Conservation (phyloP, 2,113 vertebrate species). For the Laticauda colubrina region DNA sequence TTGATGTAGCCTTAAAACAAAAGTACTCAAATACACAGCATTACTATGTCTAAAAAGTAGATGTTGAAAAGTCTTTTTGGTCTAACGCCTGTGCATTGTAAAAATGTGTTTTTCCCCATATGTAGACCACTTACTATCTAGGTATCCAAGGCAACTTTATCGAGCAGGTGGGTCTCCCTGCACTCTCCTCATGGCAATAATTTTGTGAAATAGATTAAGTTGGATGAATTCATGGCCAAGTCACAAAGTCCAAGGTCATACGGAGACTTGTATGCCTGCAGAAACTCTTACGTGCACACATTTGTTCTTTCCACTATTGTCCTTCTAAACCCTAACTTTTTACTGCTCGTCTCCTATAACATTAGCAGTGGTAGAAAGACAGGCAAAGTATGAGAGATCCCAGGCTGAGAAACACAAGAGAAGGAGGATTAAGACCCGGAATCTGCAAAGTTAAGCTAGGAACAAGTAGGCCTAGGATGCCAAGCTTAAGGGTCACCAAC, state of each 20-base stretch:
- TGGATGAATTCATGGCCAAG: neutral
- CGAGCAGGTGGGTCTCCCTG: neutral
- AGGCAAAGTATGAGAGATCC: neutral
- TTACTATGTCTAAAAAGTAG: neutral
- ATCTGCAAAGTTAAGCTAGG: neutral
- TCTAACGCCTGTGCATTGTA: neutral
- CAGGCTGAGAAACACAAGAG: neutral
- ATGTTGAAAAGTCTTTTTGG: neutral
- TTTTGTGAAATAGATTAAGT: neutral
- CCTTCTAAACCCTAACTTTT: neutral
- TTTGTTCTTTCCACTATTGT: neutral
- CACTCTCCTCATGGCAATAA: neutral
- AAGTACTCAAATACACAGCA: neutral
- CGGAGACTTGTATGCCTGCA: neutral
- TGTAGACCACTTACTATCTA: neutral
- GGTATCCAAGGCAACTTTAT: neutral
- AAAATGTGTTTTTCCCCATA: neutral
- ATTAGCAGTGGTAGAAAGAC: neutral
- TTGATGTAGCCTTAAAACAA: slow-evolving; percentile 18
- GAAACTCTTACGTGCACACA: neutral
- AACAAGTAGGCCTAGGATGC: neutral
- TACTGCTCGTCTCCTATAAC: neutral
- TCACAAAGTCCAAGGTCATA: neutral
- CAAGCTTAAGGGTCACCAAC: neutral
- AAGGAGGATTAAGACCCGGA: neutral